Evolutionary conservation across 2,888 invertebrate genomes (phyloP).

Genomic region (Tuta absoluta): DNA sequence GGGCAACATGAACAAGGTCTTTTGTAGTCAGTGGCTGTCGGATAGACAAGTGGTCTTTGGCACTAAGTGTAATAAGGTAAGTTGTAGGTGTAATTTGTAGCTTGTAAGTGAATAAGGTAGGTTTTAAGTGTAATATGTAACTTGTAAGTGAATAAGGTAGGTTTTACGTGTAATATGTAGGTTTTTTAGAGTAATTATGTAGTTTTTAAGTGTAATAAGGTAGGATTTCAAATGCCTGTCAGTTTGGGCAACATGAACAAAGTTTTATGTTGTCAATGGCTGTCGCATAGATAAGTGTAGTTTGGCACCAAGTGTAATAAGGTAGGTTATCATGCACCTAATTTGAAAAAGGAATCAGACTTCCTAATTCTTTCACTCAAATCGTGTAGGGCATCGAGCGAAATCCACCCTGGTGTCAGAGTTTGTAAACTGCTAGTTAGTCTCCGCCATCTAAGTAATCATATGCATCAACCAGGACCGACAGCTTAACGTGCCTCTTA

Average conservation of each 20-base stretch:
- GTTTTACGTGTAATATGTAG: background rate
- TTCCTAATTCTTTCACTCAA: no score
- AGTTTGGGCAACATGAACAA: slow-evolving; percentile 93
- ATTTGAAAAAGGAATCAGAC: no score
- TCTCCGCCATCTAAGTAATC: no score
- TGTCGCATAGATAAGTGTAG: slow-evolving; percentile 96
- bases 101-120: slow-evolving; percentile 98
- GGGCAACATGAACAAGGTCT: slow-evolving; percentile 94
- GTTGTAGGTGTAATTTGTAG: slow-evolving; percentile 75
- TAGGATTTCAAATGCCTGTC: slow-evolving; percentile 85
- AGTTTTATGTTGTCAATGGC: slow-evolving; percentile 97
- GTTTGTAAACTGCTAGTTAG: no score
- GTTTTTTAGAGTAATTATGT: slow-evolving; percentile 63
- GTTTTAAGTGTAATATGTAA: slow-evolving; percentile 76
- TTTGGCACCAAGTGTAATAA: slow-evolving; percentile 90
- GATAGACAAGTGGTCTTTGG: slow-evolving; percentile 97
- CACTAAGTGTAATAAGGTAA: slow-evolving; percentile 97
- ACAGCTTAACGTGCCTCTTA: no score
- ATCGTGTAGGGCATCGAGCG: no score
- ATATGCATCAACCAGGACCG: no score
- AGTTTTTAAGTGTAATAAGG: slow-evolving; percentile 98
- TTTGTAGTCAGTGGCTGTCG: slow-evolving; percentile 97
- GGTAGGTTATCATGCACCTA: no score
- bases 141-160: slow-evolving; percentile 98
- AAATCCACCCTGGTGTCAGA: no score